Evolutionary conservation across 2,888 invertebrate genomes (phyloP).

Genomic region (Diarsia dahlii): DNA sequence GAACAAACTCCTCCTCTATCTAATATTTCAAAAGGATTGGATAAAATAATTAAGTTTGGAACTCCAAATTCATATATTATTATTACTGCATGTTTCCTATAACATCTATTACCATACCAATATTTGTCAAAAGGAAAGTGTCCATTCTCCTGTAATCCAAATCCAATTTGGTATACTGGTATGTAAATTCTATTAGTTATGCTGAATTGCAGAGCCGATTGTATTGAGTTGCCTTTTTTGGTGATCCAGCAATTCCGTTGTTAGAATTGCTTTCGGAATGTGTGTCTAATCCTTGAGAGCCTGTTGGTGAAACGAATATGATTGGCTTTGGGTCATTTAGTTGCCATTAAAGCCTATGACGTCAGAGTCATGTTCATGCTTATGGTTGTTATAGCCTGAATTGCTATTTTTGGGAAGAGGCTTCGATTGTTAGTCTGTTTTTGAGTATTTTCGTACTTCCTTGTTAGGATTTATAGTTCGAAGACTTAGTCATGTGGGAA

Average conservation of each 20-base stretch:
- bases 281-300: constrained; percentile 37
- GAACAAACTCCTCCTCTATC: not conserved
- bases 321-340: constrained; percentile 44
- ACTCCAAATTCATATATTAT: not conserved
- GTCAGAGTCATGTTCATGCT: constrained; percentile 26
- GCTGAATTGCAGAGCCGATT: not conserved
- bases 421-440: constrained; percentile 8
- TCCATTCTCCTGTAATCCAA: not conserved
- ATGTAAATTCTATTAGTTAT: constrained; percentile 29
- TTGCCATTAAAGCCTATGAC: constrained; percentile 22
- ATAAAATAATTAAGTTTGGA: not conserved
- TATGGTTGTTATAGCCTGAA: constrained; percentile 13
- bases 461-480: not conserved
- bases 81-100: not conserved
- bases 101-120: not conserved
- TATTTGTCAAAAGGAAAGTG: constrained; percentile 7
- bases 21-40: not conserved
- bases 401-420: not conserved
- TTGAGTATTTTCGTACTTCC: not conserved
- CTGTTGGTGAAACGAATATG: constrained; percentile 26
- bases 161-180: not conserved
- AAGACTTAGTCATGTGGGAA: constrained; percentile 2
- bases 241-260: constrained; percentile 10
- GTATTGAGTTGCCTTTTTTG: constrained; percentile 27
- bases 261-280: constrained; percentile 39